These are phyloP conservation scores for Saxidomus purpurata DNA, from an alignment of 1,140 invertebrate genomes.

Conservation along the genomic window DNA sequence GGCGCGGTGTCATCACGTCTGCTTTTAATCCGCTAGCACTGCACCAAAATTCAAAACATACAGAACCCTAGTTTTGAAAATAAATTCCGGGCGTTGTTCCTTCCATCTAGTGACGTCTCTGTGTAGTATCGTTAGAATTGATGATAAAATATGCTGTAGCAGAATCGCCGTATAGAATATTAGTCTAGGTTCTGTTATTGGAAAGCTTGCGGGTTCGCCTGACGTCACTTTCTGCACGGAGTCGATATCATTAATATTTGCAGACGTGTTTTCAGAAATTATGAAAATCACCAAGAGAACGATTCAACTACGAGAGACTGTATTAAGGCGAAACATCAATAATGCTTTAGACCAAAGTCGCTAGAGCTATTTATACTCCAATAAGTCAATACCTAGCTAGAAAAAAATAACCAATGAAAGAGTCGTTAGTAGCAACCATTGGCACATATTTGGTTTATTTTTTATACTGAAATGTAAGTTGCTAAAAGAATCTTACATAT, in stretches of 20 bases:
- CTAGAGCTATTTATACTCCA: constrained; percentile 50
- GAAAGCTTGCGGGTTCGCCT: constrained; percentile 60
- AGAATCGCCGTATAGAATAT: constrained; percentile 47
- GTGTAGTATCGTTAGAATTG: constrained; percentile 56
- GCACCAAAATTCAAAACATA: constrained; percentile 30
- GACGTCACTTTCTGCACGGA: constrained; percentile 65
- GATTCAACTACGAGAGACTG: constrained; percentile 28
- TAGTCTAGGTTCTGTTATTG: constrained; percentile 59
- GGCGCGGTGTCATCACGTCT: constrained; percentile 40
- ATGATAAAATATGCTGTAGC: constrained; percentile 65
- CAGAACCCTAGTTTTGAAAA: constrained; percentile 44
- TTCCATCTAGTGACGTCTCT: constrained; percentile 42
- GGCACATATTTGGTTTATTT: constrained; percentile 19
- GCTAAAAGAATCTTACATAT: neutral
- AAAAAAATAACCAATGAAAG: constrained; percentile 20
- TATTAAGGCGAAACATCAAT: constrained; percentile 50
- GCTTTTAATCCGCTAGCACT: constrained; percentile 8
- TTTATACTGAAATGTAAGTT: neutral
- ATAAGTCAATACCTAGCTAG: constrained; percentile 58
- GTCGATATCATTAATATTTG: constrained; percentile 67
- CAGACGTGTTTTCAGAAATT: constrained; percentile 69
- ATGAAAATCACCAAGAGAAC: constrained; percentile 64
- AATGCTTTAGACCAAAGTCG: constrained; percentile 25
- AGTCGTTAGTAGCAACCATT: neutral
- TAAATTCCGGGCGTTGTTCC: constrained; percentile 63